Percentiles rank a stretch among this genome's conserved stretches.
These are phyloP conservation scores for Atta cephalotes DNA, from an alignment of 1,140 invertebrate genomes.

Conservation along the genomic window DNA sequence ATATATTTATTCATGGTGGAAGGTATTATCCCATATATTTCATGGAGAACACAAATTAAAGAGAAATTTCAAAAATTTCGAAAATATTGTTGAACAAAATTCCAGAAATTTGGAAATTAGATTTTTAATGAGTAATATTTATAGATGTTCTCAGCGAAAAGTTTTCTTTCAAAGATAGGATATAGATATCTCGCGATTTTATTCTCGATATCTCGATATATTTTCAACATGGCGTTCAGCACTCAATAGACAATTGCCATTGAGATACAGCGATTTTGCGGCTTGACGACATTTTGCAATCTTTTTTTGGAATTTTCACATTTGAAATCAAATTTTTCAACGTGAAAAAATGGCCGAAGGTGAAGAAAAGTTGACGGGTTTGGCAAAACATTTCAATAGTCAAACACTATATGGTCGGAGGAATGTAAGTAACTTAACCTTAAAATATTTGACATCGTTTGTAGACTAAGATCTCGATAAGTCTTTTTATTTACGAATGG, in stretches of 20 bases:
- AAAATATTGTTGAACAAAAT: too few species aligned
- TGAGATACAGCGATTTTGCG: background rate
- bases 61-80: too few species aligned
- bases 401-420: slow-evolving; percentile 79
- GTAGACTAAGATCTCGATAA: background rate
- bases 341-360: slow-evolving; percentile 67
- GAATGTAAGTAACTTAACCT: slow-evolving; percentile 80
- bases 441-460: background rate
- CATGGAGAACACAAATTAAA: too few species aligned
- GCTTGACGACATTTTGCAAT: background rate
- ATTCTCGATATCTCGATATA: background rate
- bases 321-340: background rate
- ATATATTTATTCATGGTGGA: too few species aligned
- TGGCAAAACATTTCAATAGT: slow-evolving; percentile 82
- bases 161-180: background rate
- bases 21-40: too few species aligned
- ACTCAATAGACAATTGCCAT: slow-evolving; percentile 6
- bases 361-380: slow-evolving; percentile 78
- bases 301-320: background rate
- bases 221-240: slow-evolving; percentile 8
- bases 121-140: too few species aligned
- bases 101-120: too few species aligned
- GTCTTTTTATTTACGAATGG: background rate
- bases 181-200: background rate
- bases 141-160: background rate